Evolutionary conservation across 2,797 vertebrate genomes (phyloP), one percentile per base, ranked within the genome.

Genomic region (Hafferia zeledoni): DNA sequence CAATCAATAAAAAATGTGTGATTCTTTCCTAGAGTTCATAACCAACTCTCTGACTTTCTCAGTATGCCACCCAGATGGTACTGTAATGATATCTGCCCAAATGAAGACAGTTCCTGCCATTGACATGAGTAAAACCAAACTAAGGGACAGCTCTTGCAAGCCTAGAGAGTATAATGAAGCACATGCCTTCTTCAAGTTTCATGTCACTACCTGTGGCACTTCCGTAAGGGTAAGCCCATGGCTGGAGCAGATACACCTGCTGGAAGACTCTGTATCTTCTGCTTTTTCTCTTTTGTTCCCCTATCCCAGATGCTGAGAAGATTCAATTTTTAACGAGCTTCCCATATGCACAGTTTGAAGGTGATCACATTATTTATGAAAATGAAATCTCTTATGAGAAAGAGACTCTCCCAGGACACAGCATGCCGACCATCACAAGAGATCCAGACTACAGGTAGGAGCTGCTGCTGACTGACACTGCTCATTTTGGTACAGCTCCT

Each of bases 31-130:
- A 33, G 37, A 77, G 22, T 63, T 84, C 47, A 87, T 35, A 89
- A 89, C 6, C n/a, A 57, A 16, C 25, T 33, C 25, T 57, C 60
- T 65, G 63, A 55, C 74, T 64, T 93, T 83, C 81, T 90, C 49
- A 98, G 98, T 97, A 71, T 98, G 98, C 86, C 98, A 98, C 2
- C 96, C 98, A 68, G 96, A 97, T 28, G 98, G 98, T 23, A 96
- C 72, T 33, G 57, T 98, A 96, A 98, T 95, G 7, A 80, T 98
- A 50, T 96, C 98, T 83, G 96, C 96, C 17, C 91, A 98, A 87
- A 97, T 97, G 91, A 85, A 77, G 74, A 94, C 92, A 6, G 47
- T 95, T 61, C 95, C 96, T 53, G 86, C 57, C 68, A 97, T 89
- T 30, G 93, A 94, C 50, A 97, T 97, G 74, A 82, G 93, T 43